Conservation (phyloP, 2,888 invertebrate species). For the Lingula anatina region DNA sequence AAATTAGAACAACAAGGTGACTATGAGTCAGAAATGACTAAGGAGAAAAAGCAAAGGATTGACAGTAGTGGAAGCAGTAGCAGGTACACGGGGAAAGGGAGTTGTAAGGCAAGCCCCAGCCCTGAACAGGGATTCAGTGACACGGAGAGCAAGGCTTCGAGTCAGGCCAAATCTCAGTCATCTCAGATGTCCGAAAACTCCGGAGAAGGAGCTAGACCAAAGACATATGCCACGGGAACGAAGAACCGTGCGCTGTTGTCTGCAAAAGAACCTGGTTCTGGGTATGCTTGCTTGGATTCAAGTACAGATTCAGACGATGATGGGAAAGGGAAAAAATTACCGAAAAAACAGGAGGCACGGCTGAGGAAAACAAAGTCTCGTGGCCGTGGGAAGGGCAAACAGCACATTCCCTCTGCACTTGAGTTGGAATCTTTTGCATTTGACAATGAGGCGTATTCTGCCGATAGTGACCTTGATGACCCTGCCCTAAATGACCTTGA, state of each 20-base stretch:
- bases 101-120: too few species aligned
- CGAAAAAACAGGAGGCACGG: slow-evolving; percentile 24
- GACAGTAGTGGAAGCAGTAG: too few species aligned
- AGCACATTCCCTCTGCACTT: too few species aligned
- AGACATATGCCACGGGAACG: neutral
- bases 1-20: too few species aligned
- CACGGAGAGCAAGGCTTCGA: neutral
- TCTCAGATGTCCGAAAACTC: neutral
- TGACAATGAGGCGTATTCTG: too few species aligned
- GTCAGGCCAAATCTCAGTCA: neutral
- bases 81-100: too few species aligned
- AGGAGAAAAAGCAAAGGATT: too few species aligned
- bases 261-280: neutral
- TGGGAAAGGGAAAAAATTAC: slow-evolving; percentile 19
- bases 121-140: neutral
- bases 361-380: slow-evolving; percentile 43
- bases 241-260: neutral
- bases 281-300: slow-evolving; percentile 9
- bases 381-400: slow-evolving; percentile 39
- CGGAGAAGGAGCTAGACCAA: neutral
- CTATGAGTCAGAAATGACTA: too few species aligned
- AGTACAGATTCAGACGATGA: slow-evolving; percentile 41
- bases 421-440: too few species aligned
- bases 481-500: too few species aligned
- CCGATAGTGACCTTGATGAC: too few species aligned